Evolutionary conservation across 1,140 invertebrate species (phyloP).

Genomic region (Melipona quadrifasciata): DNA sequence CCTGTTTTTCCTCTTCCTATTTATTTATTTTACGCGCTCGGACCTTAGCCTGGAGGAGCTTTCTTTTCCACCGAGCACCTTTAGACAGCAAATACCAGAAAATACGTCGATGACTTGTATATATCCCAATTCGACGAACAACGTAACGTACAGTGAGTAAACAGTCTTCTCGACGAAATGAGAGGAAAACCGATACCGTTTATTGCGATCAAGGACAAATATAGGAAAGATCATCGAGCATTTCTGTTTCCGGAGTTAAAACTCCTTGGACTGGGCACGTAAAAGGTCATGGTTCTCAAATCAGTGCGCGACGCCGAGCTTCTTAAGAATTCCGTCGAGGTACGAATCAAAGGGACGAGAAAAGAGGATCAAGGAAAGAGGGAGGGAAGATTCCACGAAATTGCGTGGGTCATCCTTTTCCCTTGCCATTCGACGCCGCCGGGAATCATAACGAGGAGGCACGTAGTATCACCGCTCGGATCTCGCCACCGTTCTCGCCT

Average conservation of each 20-base stretch:
- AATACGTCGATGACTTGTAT: neutral
- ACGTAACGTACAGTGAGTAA: too few species aligned
- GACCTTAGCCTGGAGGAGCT: neutral
- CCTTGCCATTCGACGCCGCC: neutral
- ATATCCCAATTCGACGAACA: neutral
- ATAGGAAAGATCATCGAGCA: neutral
- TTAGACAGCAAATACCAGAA: neutral
- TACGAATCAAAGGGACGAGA: conserved; percentile 43
- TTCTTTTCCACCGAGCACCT: neutral
- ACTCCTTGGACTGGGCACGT: conserved; percentile 6
- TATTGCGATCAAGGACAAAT: neutral
- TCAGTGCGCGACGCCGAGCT: conserved; percentile 22
- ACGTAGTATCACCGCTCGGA: neutral
- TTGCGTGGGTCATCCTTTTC: conserved; percentile 49
- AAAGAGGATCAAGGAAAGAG: neutral
- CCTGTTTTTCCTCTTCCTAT: conserved; percentile 9
- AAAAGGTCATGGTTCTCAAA: conserved; percentile 26
- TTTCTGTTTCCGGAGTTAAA: neutral
- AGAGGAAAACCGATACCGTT: too few species aligned
- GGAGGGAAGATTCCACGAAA: conserved; percentile 37
- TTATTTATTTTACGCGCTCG: neutral
- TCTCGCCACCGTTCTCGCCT: neutral
- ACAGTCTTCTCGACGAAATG: neutral
- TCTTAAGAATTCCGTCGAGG: conserved; percentile 44
- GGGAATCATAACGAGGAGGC: conserved; percentile 41